A percentile compares a stretch with the other conserved stretches of the same genome.
phyloP scores from a whole-genome alignment of 2,113 vertebrate genomes.

The Saimiri boliviensis region DNA sequence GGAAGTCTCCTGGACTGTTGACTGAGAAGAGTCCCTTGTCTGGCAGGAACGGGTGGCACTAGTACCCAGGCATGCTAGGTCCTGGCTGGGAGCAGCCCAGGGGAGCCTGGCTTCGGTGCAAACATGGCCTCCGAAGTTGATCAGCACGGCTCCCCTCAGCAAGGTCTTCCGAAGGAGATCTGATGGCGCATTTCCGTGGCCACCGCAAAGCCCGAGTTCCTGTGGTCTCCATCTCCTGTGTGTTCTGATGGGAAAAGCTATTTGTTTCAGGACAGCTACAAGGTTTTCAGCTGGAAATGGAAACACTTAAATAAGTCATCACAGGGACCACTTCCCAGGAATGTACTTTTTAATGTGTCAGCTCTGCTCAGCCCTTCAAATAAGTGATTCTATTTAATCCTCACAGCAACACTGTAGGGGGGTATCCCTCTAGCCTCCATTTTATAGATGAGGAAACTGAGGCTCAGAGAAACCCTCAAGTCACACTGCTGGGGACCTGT shows the following conservation, averaged over 20 bases:
- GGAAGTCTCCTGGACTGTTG: background rate
- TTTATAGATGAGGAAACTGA: background rate
- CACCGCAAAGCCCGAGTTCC: background rate
- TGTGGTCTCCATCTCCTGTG: background rate
- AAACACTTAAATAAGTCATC: background rate
- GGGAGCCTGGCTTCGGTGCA: background rate
- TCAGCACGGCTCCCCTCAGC: background rate
- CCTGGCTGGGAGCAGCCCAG: background rate
- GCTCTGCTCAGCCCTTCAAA: background rate
- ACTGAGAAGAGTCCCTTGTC: background rate
- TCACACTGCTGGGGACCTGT: background rate
- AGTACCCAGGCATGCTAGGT: fast-evolving
- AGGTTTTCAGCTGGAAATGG: background rate
- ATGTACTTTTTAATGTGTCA: background rate
- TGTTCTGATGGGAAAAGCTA: background rate
- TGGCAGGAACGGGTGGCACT: background rate
- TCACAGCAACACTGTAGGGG: background rate
- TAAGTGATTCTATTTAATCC: background rate
- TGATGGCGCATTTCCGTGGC: background rate
- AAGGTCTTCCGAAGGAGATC: background rate
- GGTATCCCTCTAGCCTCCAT: background rate
- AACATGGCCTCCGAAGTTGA: background rate
- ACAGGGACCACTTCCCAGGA: background rate
- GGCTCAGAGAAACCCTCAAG: background rate
- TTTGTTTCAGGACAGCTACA: background rate